Base-by-base conservation (phyloP, 2,113 vertebrate species). In the Lamprologus speciosus region DNA sequence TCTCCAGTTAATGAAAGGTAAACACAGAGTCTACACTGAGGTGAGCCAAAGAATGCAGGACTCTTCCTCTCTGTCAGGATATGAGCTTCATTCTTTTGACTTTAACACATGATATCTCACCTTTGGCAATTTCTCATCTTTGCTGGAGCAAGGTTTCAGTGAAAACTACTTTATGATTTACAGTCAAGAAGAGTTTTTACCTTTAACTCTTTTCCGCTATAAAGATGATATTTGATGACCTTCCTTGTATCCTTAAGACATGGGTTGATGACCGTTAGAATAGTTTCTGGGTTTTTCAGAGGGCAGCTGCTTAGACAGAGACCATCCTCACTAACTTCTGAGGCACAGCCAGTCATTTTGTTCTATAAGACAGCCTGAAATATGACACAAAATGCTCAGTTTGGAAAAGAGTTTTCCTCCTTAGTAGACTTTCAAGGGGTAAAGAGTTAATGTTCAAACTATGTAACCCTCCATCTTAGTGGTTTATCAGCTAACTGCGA, bases 1-100 rank as follows among this genome's bases (percentile, higher is more conserved):
- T 93, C 51, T 90, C 57, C 42, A 94, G 63, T 95, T 95, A 95
- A 96, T 96, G 93, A 96, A 96, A 96, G 87, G 92, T 95, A 95
- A 96, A 95, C 94, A 95, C 79, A 54, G 83, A 85, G 79, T 86
- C 87, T 89, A 12, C 81, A 80, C 85, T 35, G 90, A 93, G 88
- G 91, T 91, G 89, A 90, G 90, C 95, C 90, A 86, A 93, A 87
- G 89, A 94, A 93, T 82, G 88, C 91, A 89, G 55, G 86, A 87
- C 54, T 93, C 81, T 90, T 85, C 88, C 82, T 91, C 84, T 84
- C 84, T 5, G 55, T 89, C 93, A 94, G 96, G 95, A 96, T 95
- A 96, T 96, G 93, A 95, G 89, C 93, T 93, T 93, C 95, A 94
- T 95, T 94, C 91, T 91, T 93, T 81, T 87, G 92, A 92, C 85